Percentiles rank a stretch among this genome's conserved stretches.
Evolutionary conservation across 2,888 invertebrate genomes (phyloP).

Genomic region (Tipula confusa): DNA sequence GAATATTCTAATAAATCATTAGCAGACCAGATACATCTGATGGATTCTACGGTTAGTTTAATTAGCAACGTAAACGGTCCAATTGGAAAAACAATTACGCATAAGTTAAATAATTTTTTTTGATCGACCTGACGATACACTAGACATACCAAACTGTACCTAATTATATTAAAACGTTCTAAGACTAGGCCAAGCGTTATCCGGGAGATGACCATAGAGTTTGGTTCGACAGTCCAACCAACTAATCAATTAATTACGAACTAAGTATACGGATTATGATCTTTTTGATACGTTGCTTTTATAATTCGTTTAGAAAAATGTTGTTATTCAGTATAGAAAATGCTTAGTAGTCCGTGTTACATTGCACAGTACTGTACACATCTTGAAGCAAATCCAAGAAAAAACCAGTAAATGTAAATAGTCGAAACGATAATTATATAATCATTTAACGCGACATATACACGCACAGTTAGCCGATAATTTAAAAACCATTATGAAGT

Average conservation of each 20-base stretch:
- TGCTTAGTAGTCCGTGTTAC: too few relatives aligned
- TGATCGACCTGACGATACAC: neutral
- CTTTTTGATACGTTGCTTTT: too few relatives aligned
- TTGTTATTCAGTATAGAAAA: too few relatives aligned
- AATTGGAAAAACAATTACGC: neutral
- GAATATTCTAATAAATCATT: neutral
- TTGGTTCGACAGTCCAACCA: too few relatives aligned
- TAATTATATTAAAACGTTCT: too few relatives aligned
- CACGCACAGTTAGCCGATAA: neutral
- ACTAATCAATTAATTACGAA: too few relatives aligned
- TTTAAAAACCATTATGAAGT: too few relatives aligned
- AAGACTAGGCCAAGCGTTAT: too few relatives aligned
- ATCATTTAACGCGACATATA: neutral
- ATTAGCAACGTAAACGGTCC: neutral
- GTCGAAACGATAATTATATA: neutral
- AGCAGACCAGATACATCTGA: neutral
- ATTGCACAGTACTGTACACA: neutral
- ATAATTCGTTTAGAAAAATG: too few relatives aligned
- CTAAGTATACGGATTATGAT: too few relatives aligned
- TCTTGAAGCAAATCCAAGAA: neutral
- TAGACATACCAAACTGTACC: neutral
- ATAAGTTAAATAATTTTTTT: neutral
- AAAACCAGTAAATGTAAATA: neutral
- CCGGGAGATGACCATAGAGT: too few relatives aligned
- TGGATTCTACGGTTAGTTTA: neutral